Base-by-base conservation (phyloP, 1,140 invertebrate genomes). In the Drosophila subpulchrella region DNA sequence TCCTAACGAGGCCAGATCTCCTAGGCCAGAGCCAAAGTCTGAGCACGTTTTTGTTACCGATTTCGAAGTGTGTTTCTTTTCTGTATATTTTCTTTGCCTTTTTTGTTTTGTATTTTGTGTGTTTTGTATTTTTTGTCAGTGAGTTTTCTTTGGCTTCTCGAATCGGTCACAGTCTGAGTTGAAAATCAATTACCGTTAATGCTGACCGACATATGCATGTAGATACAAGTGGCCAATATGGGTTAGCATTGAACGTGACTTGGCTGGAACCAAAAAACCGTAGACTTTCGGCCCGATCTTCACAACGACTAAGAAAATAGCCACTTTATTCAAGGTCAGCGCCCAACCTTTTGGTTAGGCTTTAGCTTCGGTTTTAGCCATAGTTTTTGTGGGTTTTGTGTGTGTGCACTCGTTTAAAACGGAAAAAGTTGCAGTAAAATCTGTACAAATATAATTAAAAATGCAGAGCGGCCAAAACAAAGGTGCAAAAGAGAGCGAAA, bases 121-220 rank as follows among this genome's bases (percentile, higher is more conserved):
- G 24, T 32, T 32, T 6, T 2, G 4, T 51, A 11, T 6, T 50
- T 15, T 32, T 48, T 7, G 24, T 50, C 32, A 36, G n/a, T 32
- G 48, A 38, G 51, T 71, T 71, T 71, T 48, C 53, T 58, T 42
- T 50, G 67, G 65, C 66, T 70, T 57, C 51, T 36, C 24, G 50
- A 30, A 39, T 51, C 46, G 66, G 73, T 65, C 63, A 77, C 58
- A 42, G 61, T 68, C 56, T 72, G 82, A 47, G 67, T 67, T 67
- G 68, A 75, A 85, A 85, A 85, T 85, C 81, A 85, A 85, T 85
- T 86, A 86, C 80, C 75, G 80, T 78, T 85, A 77, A 72, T 82
- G 81, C 68, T 75, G 71, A 20, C 57, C 48, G 32, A 74, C 41
- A 55, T 50, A 44, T 20, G 12, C 11, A 12, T 38, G 12, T 5